Base-by-base conservation (phyloP, 2,113 vertebrate species). In the Astatotilapia flaviijosephi region DNA sequence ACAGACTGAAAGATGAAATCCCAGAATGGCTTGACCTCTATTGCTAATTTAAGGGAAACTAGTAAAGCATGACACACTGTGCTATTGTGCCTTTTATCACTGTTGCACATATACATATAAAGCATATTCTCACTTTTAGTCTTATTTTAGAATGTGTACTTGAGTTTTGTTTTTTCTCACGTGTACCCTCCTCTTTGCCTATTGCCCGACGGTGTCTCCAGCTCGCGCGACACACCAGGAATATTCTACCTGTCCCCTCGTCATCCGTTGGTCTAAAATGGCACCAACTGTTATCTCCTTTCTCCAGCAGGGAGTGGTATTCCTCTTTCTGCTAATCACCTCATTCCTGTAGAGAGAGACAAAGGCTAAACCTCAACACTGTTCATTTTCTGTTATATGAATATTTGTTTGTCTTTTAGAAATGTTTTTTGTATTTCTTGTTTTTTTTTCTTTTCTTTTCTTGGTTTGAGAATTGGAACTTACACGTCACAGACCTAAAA, bases 81-180 rank as follows among this genome's bases (percentile, higher is more conserved):
- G 95, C 94, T 94, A 94, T 94, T 91, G 95, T 96, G 96, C 95
- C 96, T 96, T 96, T 94, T 91, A 93, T 96, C 94, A 95, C 91
- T 90, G 91, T 95, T 96, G 93, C 94, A 96, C 91, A 94, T 94
- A 86, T 65, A 86, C 79, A 90, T 91, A 83, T 87, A 86, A 88
- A 86, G 75, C 80, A n/a, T 93, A 91, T 88, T 94, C 73, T 94
- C 83, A 88, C 84, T 82, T 93, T 92, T 89, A 88, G 89, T 94
- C 91, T 95, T 93, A 86, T 89, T 86, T 86, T 86, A 86, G 81
- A 82, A 84, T 80, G 84, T 95, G 79, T 92, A 86, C 37, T 89
- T 84, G 4, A 35, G 55, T 84, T 88, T 75, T 65, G 37, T 82
- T 68, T 88, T 85, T 68, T 68, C 42, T 58, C 45, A 81, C 40